These are phyloP conservation scores for Rousettus madagascariensis DNA, from an alignment of 2,797 vertebrate genomes.

Conservation along the genomic window DNA sequence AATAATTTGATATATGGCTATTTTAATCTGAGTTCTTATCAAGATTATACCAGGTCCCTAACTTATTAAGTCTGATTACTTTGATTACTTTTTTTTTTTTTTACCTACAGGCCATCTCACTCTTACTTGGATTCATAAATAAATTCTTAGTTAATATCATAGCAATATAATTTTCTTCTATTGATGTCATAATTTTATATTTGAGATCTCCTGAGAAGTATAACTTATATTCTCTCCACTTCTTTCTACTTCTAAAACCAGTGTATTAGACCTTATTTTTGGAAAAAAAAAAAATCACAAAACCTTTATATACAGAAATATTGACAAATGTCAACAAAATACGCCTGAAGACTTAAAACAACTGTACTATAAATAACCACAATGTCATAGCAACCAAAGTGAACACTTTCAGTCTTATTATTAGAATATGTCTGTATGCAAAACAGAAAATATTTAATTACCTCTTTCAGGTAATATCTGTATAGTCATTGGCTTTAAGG, in stretches of 20 bases:
- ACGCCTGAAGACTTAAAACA: not conserved
- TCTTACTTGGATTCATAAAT: slow-evolving; percentile 11
- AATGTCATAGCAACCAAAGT: not conserved
- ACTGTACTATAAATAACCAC: not conserved
- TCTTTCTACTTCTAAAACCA: not conserved
- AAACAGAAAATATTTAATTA: slow-evolving; percentile 3
- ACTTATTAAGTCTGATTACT: not conserved
- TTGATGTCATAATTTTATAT: not conserved
- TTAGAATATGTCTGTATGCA: not conserved
- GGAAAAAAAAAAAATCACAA: not conserved
- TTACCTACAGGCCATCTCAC: not conserved
- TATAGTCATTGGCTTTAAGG: not conserved
- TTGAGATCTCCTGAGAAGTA: not conserved
- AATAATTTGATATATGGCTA: not conserved
- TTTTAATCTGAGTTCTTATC: not conserved
- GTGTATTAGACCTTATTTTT: not conserved
- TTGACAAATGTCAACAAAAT: not conserved
- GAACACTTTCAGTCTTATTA: not conserved
- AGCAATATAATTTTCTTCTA: not conserved
- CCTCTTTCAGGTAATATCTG: not conserved
- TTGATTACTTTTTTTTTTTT: not conserved
- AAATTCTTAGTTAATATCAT: not conserved
- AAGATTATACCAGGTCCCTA: not conserved
- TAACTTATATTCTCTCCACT: not conserved
- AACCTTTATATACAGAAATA: not conserved